Base-by-base conservation (phyloP, 2,888 invertebrate species). In the Epicampocera succincta region DNA sequence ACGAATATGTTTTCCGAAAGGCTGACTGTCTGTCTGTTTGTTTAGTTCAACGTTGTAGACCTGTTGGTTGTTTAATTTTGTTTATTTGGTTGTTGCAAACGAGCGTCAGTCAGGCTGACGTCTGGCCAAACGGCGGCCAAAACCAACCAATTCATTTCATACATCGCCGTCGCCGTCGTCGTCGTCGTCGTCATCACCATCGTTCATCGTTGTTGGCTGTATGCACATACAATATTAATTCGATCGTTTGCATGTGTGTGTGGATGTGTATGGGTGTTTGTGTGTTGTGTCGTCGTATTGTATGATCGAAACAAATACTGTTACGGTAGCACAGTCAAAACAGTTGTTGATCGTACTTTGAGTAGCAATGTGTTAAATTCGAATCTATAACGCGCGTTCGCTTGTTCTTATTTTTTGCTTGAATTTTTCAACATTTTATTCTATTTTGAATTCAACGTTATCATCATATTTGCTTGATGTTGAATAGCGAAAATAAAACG, bases 311-410 rank as follows among this genome's bases (percentile, higher is more conserved):
- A 58, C 78, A 78, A 78, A 78, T 78, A 66, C 65, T 77, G 73
- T 74, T 82, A 82, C 82, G 78, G 82, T 82, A 82, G 82, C 82
- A 58, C 69, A 65, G 63, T 25, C 58, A 77, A 29, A 76, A 69
- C 73, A 82, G 82, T 82, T 82, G 82, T 82, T 82, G 82, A 82
- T 82, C 82, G 82, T 82, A 74, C 78, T 82, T 82, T 74, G 78
- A 82, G 78, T 82, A 58, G 82, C 78, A 82, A 74, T 82, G 82
- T 82, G 65, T 82, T 74, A 33, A 58, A 74, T 71, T 74, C 17
- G 38, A 66, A 60, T 60, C 21, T 42, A 52, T 48, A 74, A 78
- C 69, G 78, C 82, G 82, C 58, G 50, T 69, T 74, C 73, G 63
- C 52, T 68, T 73, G 56, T 25, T 76, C 54, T 54, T 74, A 29